phyloP scores from a whole-genome alignment of 2,113 vertebrate species.

The Herpetotheres cachinnans region DNA sequence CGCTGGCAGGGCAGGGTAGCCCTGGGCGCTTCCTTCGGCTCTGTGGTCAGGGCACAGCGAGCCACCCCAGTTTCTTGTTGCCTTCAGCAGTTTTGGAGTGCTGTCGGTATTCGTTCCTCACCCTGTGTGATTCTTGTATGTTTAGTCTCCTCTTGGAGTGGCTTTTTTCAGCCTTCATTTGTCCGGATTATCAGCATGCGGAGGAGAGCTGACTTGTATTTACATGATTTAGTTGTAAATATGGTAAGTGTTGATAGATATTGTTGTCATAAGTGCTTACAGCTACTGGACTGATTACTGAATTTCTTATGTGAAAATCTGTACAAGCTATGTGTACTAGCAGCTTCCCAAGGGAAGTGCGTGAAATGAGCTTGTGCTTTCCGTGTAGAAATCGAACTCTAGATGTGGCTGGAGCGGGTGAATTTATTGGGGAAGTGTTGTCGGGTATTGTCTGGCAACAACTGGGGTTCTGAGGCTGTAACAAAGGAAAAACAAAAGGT shows the following conservation, averaged over 20 bases:
- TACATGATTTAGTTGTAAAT: slow-evolving; percentile 61
- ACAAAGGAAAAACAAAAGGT: background rate
- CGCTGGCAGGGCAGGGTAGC: background rate
- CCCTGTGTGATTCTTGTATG: background rate
- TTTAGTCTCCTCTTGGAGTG: background rate
- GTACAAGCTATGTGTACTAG: background rate
- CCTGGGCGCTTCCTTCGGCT: background rate
- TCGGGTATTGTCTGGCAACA: background rate
- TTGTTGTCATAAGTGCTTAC: slow-evolving; percentile 54
- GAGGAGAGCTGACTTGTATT: slow-evolving; percentile 25
- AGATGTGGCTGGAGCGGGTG: background rate
- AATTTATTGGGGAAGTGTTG: background rate
- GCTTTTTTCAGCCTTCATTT: background rate
- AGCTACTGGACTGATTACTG: slow-evolving; percentile 5
- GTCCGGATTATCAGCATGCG: slow-evolving; percentile 8
- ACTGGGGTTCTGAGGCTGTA: background rate
- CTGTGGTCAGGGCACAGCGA: background rate
- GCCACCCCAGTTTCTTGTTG: background rate
- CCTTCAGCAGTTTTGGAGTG: background rate
- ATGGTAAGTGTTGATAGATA: slow-evolving; percentile 28
- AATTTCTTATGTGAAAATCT: slow-evolving; percentile 23
- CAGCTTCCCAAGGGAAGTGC: background rate
- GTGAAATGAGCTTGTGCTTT: background rate
- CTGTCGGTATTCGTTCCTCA: background rate
- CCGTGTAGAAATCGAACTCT: background rate